Percentiles rank a stretch among this genome's conserved stretches.
Evolutionary conservation across 1,140 invertebrate genomes (phyloP).

Genomic region (Whitmania pigra): DNA sequence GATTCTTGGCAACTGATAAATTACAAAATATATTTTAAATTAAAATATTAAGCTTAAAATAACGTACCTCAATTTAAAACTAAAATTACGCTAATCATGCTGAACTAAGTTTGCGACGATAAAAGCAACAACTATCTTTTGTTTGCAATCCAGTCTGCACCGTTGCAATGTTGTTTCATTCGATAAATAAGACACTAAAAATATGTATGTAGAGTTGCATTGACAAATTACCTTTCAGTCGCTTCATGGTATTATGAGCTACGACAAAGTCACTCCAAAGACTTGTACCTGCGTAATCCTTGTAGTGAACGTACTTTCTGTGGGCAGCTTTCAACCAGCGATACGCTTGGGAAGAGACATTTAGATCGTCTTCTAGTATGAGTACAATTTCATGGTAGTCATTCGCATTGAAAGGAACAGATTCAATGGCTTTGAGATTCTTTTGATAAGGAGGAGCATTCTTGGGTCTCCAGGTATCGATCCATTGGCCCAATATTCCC

Average conservation of each 20-base stretch:
- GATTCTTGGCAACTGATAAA: neutral
- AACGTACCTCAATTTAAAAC: too few relatives aligned
- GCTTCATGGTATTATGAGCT: neutral
- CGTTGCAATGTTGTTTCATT: too few relatives aligned
- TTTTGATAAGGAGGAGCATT: neutral
- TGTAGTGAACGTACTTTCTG: neutral
- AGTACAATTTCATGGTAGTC: slow-evolving; percentile 20
- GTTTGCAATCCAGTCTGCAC: too few relatives aligned
- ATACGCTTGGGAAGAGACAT: slow-evolving; percentile 19
- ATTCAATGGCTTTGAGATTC: neutral
- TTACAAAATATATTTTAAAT: too few relatives aligned
- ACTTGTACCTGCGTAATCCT: slow-evolving; percentile 15
- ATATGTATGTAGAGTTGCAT: too few relatives aligned
- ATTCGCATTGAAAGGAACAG: neutral
- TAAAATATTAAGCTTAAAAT: too few relatives aligned
- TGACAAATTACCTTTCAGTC: neutral
- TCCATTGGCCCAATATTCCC: slow-evolving; percentile 25
- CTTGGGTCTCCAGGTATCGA: slow-evolving; percentile 25
- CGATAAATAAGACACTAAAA: too few relatives aligned
- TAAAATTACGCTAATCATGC: too few relatives aligned
- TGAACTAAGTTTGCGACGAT: too few relatives aligned
- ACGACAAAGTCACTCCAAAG: slow-evolving; percentile 20
- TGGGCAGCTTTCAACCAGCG: slow-evolving; percentile 23
- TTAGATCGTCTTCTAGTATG: slow-evolving; percentile 25
- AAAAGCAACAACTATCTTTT: too few relatives aligned